These are phyloP conservation scores for Sphaerophoria taeniata DNA, from an alignment of 2,888 invertebrate species.

Conservation along the genomic window DNA sequence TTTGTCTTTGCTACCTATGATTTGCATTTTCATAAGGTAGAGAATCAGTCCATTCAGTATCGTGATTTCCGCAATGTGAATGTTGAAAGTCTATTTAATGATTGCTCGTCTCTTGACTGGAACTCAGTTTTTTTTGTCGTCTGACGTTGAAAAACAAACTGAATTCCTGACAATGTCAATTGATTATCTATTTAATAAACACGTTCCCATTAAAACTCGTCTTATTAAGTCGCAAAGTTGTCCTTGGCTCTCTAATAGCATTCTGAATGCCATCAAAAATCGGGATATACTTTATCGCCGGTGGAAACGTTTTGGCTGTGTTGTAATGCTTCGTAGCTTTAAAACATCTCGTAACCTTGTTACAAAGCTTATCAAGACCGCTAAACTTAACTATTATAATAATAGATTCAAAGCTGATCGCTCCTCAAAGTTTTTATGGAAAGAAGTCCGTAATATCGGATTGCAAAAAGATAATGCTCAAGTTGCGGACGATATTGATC, in stretches of 20 bases:
- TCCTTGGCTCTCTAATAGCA: neutral
- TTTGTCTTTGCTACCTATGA: constrained; percentile 5
- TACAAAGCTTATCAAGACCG: neutral
- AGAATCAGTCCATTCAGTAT: neutral
- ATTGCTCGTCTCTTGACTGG: constrained; percentile 5
- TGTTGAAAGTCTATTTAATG: constrained; percentile 12
- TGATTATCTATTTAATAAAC: constrained; percentile 6
- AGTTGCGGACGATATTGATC: neutral
- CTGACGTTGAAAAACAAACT: constrained; percentile 2
- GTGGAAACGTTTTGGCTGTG: neutral
- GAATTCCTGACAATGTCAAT: neutral
- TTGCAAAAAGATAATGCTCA: neutral
- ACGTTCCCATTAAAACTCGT: constrained; percentile 2
- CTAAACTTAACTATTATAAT: neutral
- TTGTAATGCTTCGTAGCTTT: neutral
- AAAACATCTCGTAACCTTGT: neutral
- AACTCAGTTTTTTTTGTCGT: neutral
- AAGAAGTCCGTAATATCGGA: neutral
- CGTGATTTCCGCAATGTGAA: constrained; percentile 18
- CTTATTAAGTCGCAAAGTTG: neutral
- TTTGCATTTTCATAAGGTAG: neutral
- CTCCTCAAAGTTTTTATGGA: neutral
- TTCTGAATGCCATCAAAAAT: neutral
- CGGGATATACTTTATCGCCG: neutral
- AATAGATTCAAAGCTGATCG: neutral